Percentiles rank a stretch among this genome's conserved stretches.
Evolutionary conservation across 2,888 invertebrate species (phyloP).

Genomic region (Alentia gelatinosa): DNA sequence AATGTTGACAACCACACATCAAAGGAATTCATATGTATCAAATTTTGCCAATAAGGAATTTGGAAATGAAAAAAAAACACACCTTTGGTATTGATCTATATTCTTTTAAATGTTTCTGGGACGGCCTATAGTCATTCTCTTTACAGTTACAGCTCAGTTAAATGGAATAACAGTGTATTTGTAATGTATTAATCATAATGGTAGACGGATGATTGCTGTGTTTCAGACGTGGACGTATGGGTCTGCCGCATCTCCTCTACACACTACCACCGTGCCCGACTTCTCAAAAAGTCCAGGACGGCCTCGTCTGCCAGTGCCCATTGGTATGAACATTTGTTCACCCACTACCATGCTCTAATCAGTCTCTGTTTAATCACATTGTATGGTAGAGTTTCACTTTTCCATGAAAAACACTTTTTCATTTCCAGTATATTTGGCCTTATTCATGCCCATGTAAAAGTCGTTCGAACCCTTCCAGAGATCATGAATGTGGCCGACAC

Average conservation of each 20-base stretch:
- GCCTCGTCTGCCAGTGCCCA: not conserved
- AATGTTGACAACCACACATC: no score
- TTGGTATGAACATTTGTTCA: not conserved
- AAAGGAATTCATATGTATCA: no score
- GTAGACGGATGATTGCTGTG: no score
- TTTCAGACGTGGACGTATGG: not conserved
- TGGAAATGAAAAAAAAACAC: not conserved
- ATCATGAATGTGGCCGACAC: no score
- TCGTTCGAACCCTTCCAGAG: no score
- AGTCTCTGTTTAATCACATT: not conserved
- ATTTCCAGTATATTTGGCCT: no score
- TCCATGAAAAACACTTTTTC: no score
- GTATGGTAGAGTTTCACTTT: not conserved
- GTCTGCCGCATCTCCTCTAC: not conserved
- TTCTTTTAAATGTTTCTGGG: not conserved
- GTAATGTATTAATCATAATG: not conserved
- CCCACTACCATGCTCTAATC: not conserved
- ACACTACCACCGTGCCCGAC: not conserved
- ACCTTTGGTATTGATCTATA: not conserved
- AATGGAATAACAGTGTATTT: not conserved
- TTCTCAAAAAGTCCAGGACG: not conserved
- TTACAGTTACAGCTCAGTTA: no score
- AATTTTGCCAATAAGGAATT: not conserved
- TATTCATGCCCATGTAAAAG: no score
- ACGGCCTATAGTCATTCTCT: not conserved